Percentiles rank a stretch among this genome's conserved stretches.
Conservation (phyloP, 2,113 vertebrate genomes). For the Ariopsis seemanni region DNA sequence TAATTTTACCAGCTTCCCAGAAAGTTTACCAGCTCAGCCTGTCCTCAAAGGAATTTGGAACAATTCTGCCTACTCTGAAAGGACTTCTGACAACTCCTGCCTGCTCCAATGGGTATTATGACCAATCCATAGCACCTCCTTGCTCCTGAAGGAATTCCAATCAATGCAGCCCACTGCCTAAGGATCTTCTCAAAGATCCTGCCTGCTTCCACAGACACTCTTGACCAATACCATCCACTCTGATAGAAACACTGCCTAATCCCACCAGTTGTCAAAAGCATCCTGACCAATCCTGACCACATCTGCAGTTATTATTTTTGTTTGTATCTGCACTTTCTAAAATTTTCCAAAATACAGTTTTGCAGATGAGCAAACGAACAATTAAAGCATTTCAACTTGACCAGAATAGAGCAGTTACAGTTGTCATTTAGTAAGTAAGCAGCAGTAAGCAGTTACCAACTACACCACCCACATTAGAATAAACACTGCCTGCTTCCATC, state of each 20-base stretch:
- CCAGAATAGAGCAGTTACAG: not conserved
- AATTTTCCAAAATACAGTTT: not conserved
- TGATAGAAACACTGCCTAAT: not conserved
- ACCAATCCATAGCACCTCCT: not conserved
- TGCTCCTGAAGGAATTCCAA: not conserved
- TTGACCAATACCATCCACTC: not conserved
- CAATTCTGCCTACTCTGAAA: not conserved
- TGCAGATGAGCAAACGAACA: not conserved
- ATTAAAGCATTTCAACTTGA: not conserved
- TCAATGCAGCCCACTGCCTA: not conserved
- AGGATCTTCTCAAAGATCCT: not conserved
- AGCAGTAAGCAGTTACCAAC: not conserved
- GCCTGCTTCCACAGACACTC: not conserved
- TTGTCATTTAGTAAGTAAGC: not conserved
- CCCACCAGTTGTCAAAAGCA: not conserved
- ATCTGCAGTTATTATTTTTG: not conserved
- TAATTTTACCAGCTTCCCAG: too few species aligned
- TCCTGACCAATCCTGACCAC: not conserved
- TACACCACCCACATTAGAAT: not conserved
- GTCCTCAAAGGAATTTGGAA: not conserved
- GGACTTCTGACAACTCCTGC: not conserved
- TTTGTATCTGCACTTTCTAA: not conserved
- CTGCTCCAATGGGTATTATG: not conserved
- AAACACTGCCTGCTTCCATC: not conserved
- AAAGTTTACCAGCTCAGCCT: too few species aligned